Evolutionary conservation across 2,797 vertebrate species (phyloP).

Genomic region (Odontamblyopus rebecca): DNA sequence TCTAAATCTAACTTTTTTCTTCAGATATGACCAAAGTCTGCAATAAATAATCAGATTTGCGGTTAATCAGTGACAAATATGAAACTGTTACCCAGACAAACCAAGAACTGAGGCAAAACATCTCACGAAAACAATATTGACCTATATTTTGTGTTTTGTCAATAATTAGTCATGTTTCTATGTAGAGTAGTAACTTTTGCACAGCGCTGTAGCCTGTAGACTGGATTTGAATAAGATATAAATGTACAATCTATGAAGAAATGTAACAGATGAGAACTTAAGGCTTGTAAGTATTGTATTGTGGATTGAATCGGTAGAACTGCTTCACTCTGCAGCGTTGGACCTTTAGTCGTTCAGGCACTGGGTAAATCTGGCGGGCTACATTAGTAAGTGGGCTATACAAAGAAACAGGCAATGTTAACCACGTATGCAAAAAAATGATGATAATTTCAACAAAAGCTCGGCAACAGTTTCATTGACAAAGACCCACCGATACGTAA

Average conservation of each 20-base stretch:
- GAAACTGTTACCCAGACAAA: neutral
- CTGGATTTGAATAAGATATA: constrained; percentile 10
- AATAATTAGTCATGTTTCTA: neutral
- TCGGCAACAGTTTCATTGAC: constrained; percentile 50
- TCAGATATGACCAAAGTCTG: neutral
- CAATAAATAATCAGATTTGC: neutral
- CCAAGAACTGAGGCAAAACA: neutral
- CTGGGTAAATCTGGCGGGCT: constrained; percentile 67
- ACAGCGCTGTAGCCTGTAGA: neutral
- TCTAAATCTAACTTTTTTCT: too few species aligned
- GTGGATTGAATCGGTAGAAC: neutral
- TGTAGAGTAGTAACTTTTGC: neutral
- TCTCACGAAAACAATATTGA: neutral
- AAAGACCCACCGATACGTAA: constrained; percentile 39
- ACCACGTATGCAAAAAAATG: neutral
- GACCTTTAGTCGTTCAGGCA: constrained; percentile 79
- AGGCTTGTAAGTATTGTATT: constrained; percentile 30
- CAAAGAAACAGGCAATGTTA: constrained; percentile 30
- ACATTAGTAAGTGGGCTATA: constrained; percentile 58
- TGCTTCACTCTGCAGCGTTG: constrained; percentile 29
- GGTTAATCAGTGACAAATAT: neutral
- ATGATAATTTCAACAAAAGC: constrained; percentile 6
- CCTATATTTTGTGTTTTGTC: neutral
- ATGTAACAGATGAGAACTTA: constrained; percentile 36
- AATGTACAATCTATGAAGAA: constrained; percentile 11